Evolutionary conservation across 1,140 invertebrate species (phyloP).

Genomic region (Zeugodacus cucurbitae): DNA sequence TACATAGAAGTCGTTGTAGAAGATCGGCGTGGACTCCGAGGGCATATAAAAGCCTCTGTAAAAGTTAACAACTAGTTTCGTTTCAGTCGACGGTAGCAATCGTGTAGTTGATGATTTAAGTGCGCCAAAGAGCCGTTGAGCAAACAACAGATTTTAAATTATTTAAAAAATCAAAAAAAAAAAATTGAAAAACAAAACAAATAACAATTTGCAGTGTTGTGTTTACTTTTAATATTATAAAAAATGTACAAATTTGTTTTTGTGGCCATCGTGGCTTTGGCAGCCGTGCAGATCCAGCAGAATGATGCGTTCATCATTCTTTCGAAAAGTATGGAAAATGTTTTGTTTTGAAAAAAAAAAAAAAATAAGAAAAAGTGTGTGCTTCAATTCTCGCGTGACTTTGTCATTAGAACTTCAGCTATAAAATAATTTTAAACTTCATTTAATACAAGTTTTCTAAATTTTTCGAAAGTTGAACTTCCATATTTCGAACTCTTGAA

Average conservation of each 20-base stretch:
- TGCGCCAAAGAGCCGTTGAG: constrained; percentile 6
- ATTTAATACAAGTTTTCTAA: too few species aligned
- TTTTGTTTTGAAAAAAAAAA: neutral
- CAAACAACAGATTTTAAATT: neutral
- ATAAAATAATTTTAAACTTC: too few species aligned
- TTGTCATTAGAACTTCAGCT: too few species aligned
- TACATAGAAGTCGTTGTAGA: neutral
- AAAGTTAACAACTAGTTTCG: constrained; percentile 20
- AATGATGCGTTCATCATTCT: constrained; percentile 20
- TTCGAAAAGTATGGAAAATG: neutral
- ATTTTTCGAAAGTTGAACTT: too few species aligned
- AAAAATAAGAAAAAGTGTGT: neutral
- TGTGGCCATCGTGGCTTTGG: constrained; percentile 9
- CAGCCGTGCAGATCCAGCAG: neutral
- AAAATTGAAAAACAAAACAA: neutral
- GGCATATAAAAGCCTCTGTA: constrained; percentile 23
- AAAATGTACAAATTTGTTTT: constrained; percentile 23
- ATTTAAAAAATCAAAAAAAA: neutral
- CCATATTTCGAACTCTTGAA: too few species aligned
- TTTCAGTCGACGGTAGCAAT: constrained; percentile 16
- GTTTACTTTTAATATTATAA: neutral
- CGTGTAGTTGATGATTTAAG: neutral
- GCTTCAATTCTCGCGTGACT: too few species aligned
- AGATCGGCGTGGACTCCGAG: neutral
- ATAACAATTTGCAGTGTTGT: neutral